Conservation (phyloP, 2,797 vertebrate species). For the Monodelphis domestica region DNA sequence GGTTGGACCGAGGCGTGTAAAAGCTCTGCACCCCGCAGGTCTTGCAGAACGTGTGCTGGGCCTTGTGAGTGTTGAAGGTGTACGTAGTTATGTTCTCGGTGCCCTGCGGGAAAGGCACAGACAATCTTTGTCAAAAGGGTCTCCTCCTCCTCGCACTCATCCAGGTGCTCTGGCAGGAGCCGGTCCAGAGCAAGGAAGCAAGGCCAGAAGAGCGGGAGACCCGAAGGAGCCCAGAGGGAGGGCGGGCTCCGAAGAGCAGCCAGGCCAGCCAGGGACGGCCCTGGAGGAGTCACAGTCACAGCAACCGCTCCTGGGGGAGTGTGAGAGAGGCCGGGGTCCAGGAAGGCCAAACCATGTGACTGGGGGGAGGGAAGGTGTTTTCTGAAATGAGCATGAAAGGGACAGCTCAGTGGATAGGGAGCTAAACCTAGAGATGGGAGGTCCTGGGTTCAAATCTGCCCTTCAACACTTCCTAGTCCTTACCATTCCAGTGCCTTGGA, state of each 20-base stretch:
- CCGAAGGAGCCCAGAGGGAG: neutral
- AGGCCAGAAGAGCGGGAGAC: neutral
- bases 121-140: neutral
- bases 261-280: neutral
- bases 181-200: neutral
- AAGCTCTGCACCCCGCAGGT: conserved; percentile 98
- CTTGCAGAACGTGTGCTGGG: conserved; percentile 97
- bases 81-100: conserved; percentile 92
- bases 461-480: too few species aligned
- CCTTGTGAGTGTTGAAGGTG: conserved; percentile 94
- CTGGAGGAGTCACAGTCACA: neutral
- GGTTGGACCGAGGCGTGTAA: conserved; percentile 95
- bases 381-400: neutral
- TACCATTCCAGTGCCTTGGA: too few species aligned
- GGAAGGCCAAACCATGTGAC: rapidly evolving
- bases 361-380: neutral
- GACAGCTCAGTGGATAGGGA: too few species aligned
- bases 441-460: too few species aligned
- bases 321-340: neutral
- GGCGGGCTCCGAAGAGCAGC: neutral
- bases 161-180: neutral
- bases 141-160: neutral
- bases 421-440: too few species aligned
- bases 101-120: conserved; percentile 86
- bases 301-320: neutral